Base-by-base conservation (phyloP, 2,113 vertebrate genomes). In the Platichthys flesus region DNA sequence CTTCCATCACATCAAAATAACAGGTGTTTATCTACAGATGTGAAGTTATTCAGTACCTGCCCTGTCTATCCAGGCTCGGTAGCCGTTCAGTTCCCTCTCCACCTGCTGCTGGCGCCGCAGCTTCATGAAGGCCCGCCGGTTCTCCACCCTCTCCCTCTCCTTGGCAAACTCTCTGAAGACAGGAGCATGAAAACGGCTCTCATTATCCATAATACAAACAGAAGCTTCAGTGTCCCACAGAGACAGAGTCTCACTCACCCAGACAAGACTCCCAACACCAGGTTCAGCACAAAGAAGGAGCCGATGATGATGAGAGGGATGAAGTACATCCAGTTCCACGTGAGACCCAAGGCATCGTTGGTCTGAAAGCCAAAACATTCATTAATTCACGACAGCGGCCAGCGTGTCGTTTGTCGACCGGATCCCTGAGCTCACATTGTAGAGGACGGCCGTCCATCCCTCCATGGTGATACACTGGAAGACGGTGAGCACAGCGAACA, bases 401-500 rank as follows among this genome's bases (percentile, higher is more conserved):
- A 21, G 1, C 24, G 2, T 2, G 6, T 40, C 15, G 10, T 15
- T 45, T 26, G n/a, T 26, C 24, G 21, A 42, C 37, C 20, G 14
- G 54, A n/a, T 20, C 21, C 8, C 60, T 18, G 57, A 7, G 73
- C 94, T 94, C 79, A 95, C 95, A 2, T 95, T 94, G 85, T 99
- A 99, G 6, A 99, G 94, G 52, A 99, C 98, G 5, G 98, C 97
- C 4, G 98, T 99, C 98, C 98, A 99, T 40, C 98, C 98, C 89
- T 99, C 98, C 98, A 99, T 99, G 84, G 98, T 99, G 83, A 99
- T 99, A 65, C 98, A 99, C 93, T 99, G 98, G 93, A 99, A 99
- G 75, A 99, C 98, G 23, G 98, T 99, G 88, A 99, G 95, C 88
- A 99, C 98, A 3, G 98, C 98, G 88, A 99, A 99, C 70, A 97